A percentile compares a stretch with the other conserved stretches of the same genome.
Conservation (phyloP, 2,797 vertebrate genomes). For the Dryobates pubescens region DNA sequence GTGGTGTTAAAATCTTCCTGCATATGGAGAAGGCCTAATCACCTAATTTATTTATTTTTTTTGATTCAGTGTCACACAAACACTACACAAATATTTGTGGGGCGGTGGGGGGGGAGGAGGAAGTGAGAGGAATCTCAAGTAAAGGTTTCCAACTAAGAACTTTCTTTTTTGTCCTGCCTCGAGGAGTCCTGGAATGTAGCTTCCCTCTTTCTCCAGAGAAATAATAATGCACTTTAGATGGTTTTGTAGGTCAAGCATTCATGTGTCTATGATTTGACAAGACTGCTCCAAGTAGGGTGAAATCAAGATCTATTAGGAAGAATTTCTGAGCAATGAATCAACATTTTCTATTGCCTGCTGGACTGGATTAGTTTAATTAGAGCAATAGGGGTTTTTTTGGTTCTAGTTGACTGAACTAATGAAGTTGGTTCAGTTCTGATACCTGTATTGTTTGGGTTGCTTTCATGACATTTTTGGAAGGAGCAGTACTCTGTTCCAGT, state of each 20-base stretch:
- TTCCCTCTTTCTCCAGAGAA: constrained; percentile 23
- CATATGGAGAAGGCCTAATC: neutral
- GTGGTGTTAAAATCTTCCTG: constrained; percentile 63
- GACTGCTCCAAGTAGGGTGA: neutral
- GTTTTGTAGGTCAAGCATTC: constrained; percentile 23
- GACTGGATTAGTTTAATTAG: constrained; percentile 31
- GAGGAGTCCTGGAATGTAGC: neutral
- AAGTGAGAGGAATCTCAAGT: neutral
- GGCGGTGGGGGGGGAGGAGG: neutral
- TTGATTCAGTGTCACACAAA: constrained; percentile 19
- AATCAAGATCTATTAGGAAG: neutral
- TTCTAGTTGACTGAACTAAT: neutral
- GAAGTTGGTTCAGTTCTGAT: neutral
- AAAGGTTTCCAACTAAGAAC: neutral
- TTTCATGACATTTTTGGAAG: neutral
- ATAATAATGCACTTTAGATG: neutral
- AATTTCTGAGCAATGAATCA: constrained; percentile 12
- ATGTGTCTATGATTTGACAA: neutral
- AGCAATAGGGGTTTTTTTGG: neutral
- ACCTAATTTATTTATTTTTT: constrained; percentile 44
- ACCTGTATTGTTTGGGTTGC: neutral
- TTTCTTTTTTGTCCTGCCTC: neutral
- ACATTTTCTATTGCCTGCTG: neutral
- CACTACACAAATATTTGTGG: neutral
- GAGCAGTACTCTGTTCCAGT: neutral